phyloP scores from a whole-genome alignment of 2,113 vertebrate species.

The Glaucomys volans region DNA sequence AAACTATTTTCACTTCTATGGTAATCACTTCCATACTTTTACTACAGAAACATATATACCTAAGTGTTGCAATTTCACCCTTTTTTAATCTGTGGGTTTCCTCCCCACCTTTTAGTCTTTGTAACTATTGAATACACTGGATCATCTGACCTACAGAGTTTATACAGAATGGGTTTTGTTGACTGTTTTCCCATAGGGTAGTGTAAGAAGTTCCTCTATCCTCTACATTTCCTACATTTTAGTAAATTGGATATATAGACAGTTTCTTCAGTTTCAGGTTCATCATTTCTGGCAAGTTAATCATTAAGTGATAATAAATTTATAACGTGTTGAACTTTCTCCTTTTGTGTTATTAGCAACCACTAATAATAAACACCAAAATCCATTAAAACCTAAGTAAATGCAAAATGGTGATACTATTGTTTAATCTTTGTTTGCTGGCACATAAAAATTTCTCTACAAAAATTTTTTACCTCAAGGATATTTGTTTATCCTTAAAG shows the following conservation, averaged over 20 bases:
- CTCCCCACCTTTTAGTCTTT: neutral
- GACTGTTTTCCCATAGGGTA: neutral
- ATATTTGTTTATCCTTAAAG: slow-evolving; percentile 19
- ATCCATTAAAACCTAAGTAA: slow-evolving; percentile 43
- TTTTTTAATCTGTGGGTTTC: neutral
- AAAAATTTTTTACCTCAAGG: neutral
- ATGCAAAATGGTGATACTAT: slow-evolving; percentile 46
- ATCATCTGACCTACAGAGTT: neutral
- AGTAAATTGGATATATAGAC: neutral
- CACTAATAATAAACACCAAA: slow-evolving; percentile 43
- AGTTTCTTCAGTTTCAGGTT: neutral
- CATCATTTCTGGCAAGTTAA: slow-evolving; percentile 2
- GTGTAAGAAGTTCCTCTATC: neutral
- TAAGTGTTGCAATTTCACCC: neutral
- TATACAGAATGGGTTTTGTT: neutral
- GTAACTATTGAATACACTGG: neutral
- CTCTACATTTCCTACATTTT: neutral
- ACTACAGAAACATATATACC: neutral
- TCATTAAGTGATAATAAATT: neutral
- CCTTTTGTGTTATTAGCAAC: neutral
- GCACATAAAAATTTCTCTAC: slow-evolving; percentile 23
- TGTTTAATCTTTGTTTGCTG: slow-evolving; percentile 7
- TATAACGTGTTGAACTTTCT: neutral
- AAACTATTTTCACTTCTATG: neutral
- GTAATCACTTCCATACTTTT: neutral